A percentile compares a stretch with the other conserved stretches of the same genome.
These are phyloP conservation scores for Xenops minutus DNA, from an alignment of 2,797 vertebrate genomes.

Conservation along the genomic window DNA sequence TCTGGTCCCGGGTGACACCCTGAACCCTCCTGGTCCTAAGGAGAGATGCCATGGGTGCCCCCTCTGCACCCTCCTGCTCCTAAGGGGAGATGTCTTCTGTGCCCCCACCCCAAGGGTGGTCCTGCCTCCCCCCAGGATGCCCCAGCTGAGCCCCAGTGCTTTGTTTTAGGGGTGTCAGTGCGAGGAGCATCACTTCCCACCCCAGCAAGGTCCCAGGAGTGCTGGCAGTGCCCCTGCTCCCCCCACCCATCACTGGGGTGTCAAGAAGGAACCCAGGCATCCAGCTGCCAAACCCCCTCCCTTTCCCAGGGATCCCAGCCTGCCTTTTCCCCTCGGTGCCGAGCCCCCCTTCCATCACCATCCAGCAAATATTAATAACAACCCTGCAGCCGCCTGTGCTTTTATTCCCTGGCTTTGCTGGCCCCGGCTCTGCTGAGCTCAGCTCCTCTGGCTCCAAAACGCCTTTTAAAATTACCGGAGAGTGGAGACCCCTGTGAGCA, in stretches of 20 bases:
- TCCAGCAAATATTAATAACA: slow-evolving; percentile 36
- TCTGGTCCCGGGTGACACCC: neutral
- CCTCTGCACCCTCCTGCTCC: no score
- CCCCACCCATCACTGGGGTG: neutral
- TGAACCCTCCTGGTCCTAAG: neutral
- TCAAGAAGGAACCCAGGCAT: neutral
- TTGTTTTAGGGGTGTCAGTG: neutral
- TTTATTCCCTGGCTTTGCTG: slow-evolving; percentile 36
- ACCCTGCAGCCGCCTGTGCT: slow-evolving; percentile 7
- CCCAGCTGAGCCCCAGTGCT: neutral
- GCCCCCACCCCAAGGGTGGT: no score
- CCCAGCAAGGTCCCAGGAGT: neutral
- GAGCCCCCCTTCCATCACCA: neutral
- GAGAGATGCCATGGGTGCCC: neutral
- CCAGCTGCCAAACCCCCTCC: neutral
- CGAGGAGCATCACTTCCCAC: neutral
- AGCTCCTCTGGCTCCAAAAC: slow-evolving; percentile 56
- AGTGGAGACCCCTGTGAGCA: slow-evolving; percentile 15
- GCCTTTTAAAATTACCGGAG: slow-evolving; percentile 37
- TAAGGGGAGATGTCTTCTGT: neutral
- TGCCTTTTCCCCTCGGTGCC: neutral
- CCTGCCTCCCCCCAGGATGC: fast-evolving
- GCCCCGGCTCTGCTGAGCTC: slow-evolving; percentile 59
- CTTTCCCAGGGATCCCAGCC: neutral
- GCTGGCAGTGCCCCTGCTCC: neutral